Percentiles rank a stretch among this genome's conserved stretches.
phyloP scores from a whole-genome alignment of 2,113 vertebrate genomes.

The Hydrochoerus hydrochaeris region DNA sequence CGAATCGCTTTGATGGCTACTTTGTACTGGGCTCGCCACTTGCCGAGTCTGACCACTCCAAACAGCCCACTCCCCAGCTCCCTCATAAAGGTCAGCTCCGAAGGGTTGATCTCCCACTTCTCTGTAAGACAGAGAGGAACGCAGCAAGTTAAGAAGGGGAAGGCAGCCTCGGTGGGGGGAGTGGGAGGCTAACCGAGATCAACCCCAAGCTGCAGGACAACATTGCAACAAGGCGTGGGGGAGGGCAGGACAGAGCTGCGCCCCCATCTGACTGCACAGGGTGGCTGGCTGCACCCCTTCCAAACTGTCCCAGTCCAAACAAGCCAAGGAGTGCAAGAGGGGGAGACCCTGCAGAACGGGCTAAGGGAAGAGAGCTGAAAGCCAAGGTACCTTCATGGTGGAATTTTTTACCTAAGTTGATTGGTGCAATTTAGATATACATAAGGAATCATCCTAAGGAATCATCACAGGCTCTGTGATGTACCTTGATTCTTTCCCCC shows the following conservation, averaged over 20 bases:
- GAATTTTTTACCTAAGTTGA: neutral
- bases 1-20: slow-evolving; percentile 98
- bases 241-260: neutral
- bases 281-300: neutral
- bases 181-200: neutral
- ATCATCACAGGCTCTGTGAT: neutral
- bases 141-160: neutral
- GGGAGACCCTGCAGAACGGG: neutral
- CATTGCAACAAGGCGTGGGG: neutral
- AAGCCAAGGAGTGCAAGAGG: neutral
- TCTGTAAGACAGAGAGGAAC: slow-evolving; percentile 82
- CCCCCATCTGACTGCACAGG: neutral
- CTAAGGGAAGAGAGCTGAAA: neutral
- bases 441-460: neutral
- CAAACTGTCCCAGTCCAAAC: neutral
- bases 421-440: neutral
- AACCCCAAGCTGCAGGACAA: neutral
- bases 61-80: slow-evolving; percentile 95
- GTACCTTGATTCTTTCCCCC: neutral
- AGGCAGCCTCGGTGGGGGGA: neutral
- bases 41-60: slow-evolving; percentile 94
- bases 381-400: neutral
- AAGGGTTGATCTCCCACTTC: slow-evolving; percentile 96
- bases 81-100: slow-evolving; percentile 96
- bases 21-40: slow-evolving; percentile 94